These are phyloP conservation scores for Cephalopholis sonnerati DNA, from an alignment of 2,113 vertebrate species.

Conservation along the genomic window DNA sequence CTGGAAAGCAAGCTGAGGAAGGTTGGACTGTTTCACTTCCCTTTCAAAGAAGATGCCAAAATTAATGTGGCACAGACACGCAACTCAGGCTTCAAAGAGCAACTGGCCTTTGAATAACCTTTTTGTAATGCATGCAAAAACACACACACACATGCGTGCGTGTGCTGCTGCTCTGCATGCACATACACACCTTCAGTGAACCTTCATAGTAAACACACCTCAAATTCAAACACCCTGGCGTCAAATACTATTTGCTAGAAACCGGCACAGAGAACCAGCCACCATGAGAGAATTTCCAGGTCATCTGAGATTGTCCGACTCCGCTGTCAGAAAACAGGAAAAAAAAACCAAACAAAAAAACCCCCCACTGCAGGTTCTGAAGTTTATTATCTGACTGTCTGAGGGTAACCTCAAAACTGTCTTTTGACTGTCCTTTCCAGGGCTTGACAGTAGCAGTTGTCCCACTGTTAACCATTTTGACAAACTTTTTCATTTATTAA, in stretches of 20 bases:
- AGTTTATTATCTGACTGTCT: background rate
- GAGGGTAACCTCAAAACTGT: background rate
- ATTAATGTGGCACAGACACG: constrained; percentile 33
- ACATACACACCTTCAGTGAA: background rate
- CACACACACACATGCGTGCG: background rate
- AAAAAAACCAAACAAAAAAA: constrained; percentile 2
- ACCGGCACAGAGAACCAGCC: constrained; percentile 25
- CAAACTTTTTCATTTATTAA: too few species aligned
- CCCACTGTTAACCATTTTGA: too few species aligned
- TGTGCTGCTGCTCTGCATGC: constrained; percentile 15
- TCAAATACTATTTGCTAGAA: constrained; percentile 53
- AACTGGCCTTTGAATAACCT: constrained; percentile 70
- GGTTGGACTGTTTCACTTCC: background rate
- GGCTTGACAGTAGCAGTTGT: too few species aligned
- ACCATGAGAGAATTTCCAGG: constrained; percentile 54
- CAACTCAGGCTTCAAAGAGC: constrained; percentile 47
- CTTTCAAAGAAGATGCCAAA: constrained; percentile 42
- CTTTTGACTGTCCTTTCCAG: background rate
- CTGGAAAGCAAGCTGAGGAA: background rate
- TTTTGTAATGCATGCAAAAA: constrained; percentile 52
- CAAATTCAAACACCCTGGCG: constrained; percentile 49
- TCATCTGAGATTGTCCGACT: constrained; percentile 53
- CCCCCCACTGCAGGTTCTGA: constrained; percentile 5
- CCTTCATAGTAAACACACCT: constrained; percentile 21
- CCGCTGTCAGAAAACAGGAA: constrained; percentile 8